phyloP scores from a whole-genome alignment of 37 sponge, comb jelly and placozoan species.

The Amphimedon queenslandica region DNA sequence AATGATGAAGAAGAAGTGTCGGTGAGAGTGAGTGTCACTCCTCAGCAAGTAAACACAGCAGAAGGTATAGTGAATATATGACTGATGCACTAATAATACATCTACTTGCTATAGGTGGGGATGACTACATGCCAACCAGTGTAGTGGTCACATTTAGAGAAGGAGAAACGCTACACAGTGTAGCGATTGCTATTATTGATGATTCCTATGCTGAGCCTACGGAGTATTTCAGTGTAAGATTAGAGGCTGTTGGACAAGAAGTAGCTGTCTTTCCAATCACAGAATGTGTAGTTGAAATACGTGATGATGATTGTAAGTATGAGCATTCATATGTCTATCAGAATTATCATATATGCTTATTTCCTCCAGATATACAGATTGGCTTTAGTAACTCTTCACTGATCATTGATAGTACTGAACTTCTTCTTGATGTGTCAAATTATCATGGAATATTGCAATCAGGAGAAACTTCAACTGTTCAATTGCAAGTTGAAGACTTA shows the following conservation, averaged over 20 bases:
- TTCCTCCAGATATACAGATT: too few relatives aligned
- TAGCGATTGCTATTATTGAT: neutral
- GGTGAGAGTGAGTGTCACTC: neutral
- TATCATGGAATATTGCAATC: too few relatives aligned
- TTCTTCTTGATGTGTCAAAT: too few relatives aligned
- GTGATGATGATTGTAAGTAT: neutral
- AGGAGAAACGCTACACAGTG: neutral
- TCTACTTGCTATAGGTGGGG: neutral
- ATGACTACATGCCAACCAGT: neutral
- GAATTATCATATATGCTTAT: too few relatives aligned
- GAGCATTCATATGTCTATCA: too few relatives aligned
- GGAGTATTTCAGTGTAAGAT: neutral
- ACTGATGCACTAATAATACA: too few relatives aligned
- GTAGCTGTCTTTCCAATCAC: neutral
- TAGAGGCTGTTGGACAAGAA: neutral
- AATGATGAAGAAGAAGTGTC: neutral
- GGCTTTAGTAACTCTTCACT: too few relatives aligned
- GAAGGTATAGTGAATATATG: too few relatives aligned
- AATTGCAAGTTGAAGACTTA: too few relatives aligned
- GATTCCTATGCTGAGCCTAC: neutral
- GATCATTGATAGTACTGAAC: too few relatives aligned
- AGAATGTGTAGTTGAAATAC: neutral
- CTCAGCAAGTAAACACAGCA: neutral
- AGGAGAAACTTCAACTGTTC: too few relatives aligned
- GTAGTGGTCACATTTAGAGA: neutral